Evolutionary conservation across 2,113 vertebrate species (phyloP), one percentile per base, ranked within the genome.

Genomic region (Sturnus vulgaris): DNA sequence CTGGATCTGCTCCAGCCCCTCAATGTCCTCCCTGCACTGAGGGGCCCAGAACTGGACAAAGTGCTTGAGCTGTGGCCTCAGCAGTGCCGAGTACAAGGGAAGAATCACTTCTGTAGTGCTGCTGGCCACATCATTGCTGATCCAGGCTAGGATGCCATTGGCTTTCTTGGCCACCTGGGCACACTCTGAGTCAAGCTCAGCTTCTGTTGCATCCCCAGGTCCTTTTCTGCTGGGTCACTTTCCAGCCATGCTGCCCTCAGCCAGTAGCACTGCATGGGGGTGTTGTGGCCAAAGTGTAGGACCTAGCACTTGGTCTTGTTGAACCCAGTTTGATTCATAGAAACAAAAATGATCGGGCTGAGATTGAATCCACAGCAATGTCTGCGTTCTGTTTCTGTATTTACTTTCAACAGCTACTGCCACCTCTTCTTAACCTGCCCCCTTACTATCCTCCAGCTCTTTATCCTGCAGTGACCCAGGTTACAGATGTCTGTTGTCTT

Each of bases 251-350:
- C 49, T 63, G 49, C 39, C 10, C 33, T 33, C 21, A 21, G 14
- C 11, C 2, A 0, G 21, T 24, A 27, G 27, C 5, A 7, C 13
- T 72, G 13, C 16, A 6, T 27, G 21, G 10, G 33, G 8, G 25
- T 44, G 6, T 23, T 17, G 8, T 35, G 31, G 30, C 25, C 47
- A 52, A 37, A 52, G 25, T 25, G 15, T 15, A 30, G 37, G 22
- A 61, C 47, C 16, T 37, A 27, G 17, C 4, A 63, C 33, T 22
- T 37, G 17, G 7, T 25, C 21, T 44, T 61, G 8, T 46, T 63
- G 27, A 46, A 46, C 7, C 9, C 63, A 44, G 9, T 82, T 88
- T 82, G 12, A 31, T 37, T 91, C 39, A 53, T 8, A 31, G 52
- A 49, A 89, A 72, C 28, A 71, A 71, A 82, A 52, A 72, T 49